phyloP scores from a whole-genome alignment of 2,888 invertebrate genomes.

The Agrenia bidenticulata region DNA sequence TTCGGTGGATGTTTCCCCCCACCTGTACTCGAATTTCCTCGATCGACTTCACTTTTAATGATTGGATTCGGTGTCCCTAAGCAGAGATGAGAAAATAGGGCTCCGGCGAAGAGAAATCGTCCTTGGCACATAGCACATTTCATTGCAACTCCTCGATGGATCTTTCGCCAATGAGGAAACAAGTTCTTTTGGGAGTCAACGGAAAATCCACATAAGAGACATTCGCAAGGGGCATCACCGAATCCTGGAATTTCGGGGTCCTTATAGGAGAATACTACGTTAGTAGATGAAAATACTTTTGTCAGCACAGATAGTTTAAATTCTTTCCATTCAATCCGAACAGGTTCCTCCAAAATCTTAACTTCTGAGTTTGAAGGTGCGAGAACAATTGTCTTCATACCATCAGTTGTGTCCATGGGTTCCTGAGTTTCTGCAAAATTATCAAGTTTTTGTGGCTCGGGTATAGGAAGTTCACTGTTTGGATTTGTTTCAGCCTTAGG shows the following conservation, averaged over 20 bases:
- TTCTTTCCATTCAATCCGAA: constrained; percentile 34
- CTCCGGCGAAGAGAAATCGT: constrained; percentile 50
- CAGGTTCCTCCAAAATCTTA: too few species aligned
- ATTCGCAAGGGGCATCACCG: constrained; percentile 50
- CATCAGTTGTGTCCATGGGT: too few species aligned
- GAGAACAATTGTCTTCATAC: too few species aligned
- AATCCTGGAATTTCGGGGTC: constrained; percentile 27
- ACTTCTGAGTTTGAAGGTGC: too few species aligned
- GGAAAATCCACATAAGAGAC: constrained; percentile 47
- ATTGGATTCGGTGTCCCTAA: constrained; percentile 47
- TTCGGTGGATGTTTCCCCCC: constrained; percentile 6
- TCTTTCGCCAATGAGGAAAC: constrained; percentile 50
- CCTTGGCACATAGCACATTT: constrained; percentile 52
- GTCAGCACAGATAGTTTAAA: constrained; percentile 40
- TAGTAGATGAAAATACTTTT: constrained; percentile 45
- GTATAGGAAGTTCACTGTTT: too few species aligned
- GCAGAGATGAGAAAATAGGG: constrained; percentile 51
- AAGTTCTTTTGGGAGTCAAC: constrained; percentile 39
- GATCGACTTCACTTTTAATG: constrained; percentile 28
- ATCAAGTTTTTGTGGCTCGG: too few species aligned
- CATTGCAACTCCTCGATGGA: constrained; percentile 49
- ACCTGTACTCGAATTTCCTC: background rate
- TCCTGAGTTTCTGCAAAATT: too few species aligned
- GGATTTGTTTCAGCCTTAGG: too few species aligned
- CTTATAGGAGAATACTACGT: constrained; percentile 36